Evolutionary conservation across 2,888 invertebrate species (phyloP).

Genomic region (Synergus japonicus): DNA sequence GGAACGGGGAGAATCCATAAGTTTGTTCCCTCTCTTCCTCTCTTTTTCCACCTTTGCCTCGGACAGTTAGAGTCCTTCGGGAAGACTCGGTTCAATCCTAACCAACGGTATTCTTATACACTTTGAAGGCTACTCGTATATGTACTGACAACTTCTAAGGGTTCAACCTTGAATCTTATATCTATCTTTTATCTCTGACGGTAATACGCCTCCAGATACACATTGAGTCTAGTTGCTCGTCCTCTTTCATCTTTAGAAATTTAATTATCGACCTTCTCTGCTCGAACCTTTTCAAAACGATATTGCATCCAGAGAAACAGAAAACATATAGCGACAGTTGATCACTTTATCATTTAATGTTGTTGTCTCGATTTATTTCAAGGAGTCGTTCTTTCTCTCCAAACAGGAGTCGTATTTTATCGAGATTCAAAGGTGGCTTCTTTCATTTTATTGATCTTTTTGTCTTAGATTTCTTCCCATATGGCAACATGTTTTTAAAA

Average conservation of each 20-base stretch:
- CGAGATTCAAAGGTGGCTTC: not conserved
- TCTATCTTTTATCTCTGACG: not conserved
- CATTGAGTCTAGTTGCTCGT: not conserved
- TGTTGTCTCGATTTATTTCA: conserved; percentile 16
- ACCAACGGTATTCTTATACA: not conserved
- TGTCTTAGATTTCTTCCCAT: not conserved
- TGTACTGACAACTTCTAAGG: not conserved
- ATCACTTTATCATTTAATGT: conserved; percentile 23
- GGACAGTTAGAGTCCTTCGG: conserved; percentile 6
- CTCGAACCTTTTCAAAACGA: conserved; percentile 2
- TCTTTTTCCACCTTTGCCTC: conserved; percentile 1
- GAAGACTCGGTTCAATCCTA: conserved; percentile 4
- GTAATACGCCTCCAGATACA: not conserved
- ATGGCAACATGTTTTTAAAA: not conserved
- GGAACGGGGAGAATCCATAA: conserved; percentile 27
- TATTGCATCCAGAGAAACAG: conserved; percentile 1
- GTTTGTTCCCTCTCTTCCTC: not conserved
- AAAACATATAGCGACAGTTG: conserved; percentile 3
- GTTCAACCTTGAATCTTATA: not conserved
- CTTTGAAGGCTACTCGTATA: not conserved
- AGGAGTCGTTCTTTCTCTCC: not conserved
- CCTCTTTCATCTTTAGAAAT: not conserved
- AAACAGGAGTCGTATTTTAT: conserved; percentile 10
- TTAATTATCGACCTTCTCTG: conserved; percentile 1
- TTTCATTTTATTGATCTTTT: not conserved